Evolutionary conservation across 2,888 invertebrate genomes (phyloP), one percentile per base, ranked within the genome.

Genomic region (Tholera decimalis): DNA sequence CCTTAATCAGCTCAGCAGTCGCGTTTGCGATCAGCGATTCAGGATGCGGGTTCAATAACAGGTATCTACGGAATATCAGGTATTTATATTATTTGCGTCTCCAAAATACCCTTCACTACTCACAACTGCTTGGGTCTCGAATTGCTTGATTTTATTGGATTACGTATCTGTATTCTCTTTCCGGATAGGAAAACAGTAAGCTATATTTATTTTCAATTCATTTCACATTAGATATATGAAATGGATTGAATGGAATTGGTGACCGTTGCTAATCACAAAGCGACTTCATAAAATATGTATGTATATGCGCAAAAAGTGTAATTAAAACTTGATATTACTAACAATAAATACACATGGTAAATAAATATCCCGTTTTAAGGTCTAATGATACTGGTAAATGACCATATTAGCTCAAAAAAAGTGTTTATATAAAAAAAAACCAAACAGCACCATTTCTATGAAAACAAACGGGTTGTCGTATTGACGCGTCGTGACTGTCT

Each of bases 181-280:
- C 66, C 13, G 33, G 33, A 8, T 20, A 26, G 54, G 26, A 26
- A 33, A 63, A 33, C 24, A 66, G 41, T 22, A 30, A 41, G 8
- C 13, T 8, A n/a, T n/a, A n/a, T n/a, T n/a, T n/a, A n/a, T n/a
- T n/a, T n/a, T n/a, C n/a, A n/a, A n/a, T n/a, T n/a, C n/a, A n/a
- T n/a, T n/a, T n/a, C n/a, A n/a, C n/a, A n/a, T n/a, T n/a, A 41
- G 41, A 30, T 53, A 33, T 66, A 54, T 26, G 44, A 9, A 37
- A 46, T 46, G 30, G 24, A 64, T 64, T 64, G 64, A 39, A 68
- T 57, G 39, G 37, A 64, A 68, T 64, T 44, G 30, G 37, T 46
- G 46, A 57, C 44, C 30, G 30, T 46, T 20, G n/a, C 37, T n/a
- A n/a, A n/a, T n/a, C n/a, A n/a, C n/a, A n/a, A n/a, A n/a, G n/a